Percentiles rank a stretch among this genome's conserved stretches.
phyloP scores from a whole-genome alignment of 2,113 vertebrate species.

The Oncorhynchus masou region DNA sequence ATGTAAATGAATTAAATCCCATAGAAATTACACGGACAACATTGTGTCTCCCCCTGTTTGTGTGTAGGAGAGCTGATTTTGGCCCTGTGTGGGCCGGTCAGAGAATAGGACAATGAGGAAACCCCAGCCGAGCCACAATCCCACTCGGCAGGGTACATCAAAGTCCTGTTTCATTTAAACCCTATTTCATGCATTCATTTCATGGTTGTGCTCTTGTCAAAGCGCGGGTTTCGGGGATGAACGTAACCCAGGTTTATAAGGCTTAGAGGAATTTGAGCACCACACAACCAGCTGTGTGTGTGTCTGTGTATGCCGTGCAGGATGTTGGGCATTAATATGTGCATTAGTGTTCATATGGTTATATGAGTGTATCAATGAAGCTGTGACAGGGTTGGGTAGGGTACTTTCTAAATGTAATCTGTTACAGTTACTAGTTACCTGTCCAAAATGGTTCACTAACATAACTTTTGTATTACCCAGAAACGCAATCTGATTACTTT shows the following conservation, averaged over 20 bases:
- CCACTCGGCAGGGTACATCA: neutral
- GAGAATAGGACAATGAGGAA: neutral
- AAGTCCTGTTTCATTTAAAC: constrained; percentile 28
- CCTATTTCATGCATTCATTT: constrained; percentile 45
- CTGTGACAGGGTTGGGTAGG: no score
- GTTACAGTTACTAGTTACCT: no score
- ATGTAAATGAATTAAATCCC: no score
- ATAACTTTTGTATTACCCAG: no score
- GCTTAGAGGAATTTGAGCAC: constrained; percentile 16
- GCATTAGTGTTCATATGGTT: neutral
- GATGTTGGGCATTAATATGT: neutral
- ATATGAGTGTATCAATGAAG: neutral
- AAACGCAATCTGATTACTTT: no score
- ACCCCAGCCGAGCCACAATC: neutral
- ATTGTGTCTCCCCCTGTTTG: neutral
- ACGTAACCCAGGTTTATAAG: constrained; percentile 28
- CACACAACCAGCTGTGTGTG: constrained; percentile 4
- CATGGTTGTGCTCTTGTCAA: constrained; percentile 36
- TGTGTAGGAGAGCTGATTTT: neutral
- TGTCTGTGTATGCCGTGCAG: neutral
- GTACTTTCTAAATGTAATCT: no score
- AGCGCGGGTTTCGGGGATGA: constrained; percentile 37
- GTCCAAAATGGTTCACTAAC: no score
- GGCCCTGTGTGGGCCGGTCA: neutral
- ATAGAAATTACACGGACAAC: neutral